A percentile compares a stretch with the other conserved stretches of the same genome.
These are phyloP conservation scores for Myotis daubentonii DNA, from an alignment of 2,797 vertebrate species.

Conservation along the genomic window DNA sequence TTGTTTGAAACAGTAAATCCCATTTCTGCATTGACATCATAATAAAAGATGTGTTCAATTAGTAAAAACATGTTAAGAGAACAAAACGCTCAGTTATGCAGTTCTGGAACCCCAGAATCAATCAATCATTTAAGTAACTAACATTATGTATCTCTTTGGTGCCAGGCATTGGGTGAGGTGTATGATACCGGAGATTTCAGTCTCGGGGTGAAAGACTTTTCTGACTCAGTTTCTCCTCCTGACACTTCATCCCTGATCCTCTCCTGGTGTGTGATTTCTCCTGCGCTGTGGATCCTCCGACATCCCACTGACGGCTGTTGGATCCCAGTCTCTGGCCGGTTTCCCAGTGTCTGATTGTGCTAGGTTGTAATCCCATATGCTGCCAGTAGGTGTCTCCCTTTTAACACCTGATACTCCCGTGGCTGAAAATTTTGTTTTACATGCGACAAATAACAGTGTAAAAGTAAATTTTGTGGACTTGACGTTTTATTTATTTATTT, in stretches of 20 bases:
- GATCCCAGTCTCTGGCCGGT: not conserved
- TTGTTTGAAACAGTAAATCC: conserved; percentile 8
- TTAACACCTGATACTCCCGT: not conserved
- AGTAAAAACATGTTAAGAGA: not conserved
- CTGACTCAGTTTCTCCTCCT: not conserved
- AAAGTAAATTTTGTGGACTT: conserved; percentile 7
- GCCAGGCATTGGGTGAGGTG: not conserved
- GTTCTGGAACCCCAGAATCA: conserved; percentile 4
- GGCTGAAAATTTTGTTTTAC: not conserved
- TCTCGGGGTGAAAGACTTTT: not conserved
- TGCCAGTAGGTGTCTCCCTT: conserved; percentile 68
- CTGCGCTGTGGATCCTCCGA: not conserved
- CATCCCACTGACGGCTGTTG: not conserved
- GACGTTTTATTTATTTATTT: not conserved
- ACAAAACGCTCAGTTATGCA: not conserved
- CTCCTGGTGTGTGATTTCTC: not conserved
- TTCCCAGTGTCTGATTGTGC: conserved; percentile 46
- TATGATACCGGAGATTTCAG: not conserved
- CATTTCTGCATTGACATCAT: not conserved
- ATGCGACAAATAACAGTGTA: not conserved
- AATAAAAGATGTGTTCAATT: not conserved
- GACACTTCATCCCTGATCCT: not conserved
- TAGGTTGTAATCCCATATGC: conserved; percentile 40
- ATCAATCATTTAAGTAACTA: not conserved
- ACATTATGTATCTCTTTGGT: not conserved